Conservation (phyloP, 1,140 invertebrate genomes). For the Aphis craccivora region DNA sequence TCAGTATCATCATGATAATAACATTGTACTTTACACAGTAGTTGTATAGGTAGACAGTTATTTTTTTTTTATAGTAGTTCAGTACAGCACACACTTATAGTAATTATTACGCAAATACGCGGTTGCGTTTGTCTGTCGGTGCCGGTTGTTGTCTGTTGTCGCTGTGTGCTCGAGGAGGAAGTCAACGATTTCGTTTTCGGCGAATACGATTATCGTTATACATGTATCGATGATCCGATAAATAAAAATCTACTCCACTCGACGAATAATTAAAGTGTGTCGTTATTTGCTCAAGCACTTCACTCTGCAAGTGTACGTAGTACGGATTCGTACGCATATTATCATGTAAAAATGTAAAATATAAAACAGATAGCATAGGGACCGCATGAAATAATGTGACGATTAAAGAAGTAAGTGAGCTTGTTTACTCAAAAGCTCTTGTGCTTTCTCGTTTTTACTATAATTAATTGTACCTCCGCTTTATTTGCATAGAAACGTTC, state of each 20-base stretch:
- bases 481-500: slow-evolving; percentile 48
- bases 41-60: no score
- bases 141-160: no score
- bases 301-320: not conserved
- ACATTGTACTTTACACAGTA: no score
- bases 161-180: not conserved
- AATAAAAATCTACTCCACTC: not conserved
- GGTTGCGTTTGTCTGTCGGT: not conserved
- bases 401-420: slow-evolving; percentile 44
- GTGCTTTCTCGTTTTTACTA: not conserved
- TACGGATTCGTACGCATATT: not conserved
- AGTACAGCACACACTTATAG: no score
- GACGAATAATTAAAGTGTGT: not conserved
- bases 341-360: not conserved
- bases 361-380: not conserved
- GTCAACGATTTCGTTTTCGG: not conserved
- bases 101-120: no score
- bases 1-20: no score
- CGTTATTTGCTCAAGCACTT: not conserved
- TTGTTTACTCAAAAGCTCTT: not conserved
- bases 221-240: not conserved
- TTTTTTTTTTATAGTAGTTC: no score
- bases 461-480: slow-evolving; percentile 4
- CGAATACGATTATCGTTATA: not conserved
- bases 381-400: slow-evolving; percentile 2